These are phyloP conservation scores for Drosophila ironensis DNA, from an alignment of 1,140 invertebrate genomes.

Conservation along the genomic window DNA sequence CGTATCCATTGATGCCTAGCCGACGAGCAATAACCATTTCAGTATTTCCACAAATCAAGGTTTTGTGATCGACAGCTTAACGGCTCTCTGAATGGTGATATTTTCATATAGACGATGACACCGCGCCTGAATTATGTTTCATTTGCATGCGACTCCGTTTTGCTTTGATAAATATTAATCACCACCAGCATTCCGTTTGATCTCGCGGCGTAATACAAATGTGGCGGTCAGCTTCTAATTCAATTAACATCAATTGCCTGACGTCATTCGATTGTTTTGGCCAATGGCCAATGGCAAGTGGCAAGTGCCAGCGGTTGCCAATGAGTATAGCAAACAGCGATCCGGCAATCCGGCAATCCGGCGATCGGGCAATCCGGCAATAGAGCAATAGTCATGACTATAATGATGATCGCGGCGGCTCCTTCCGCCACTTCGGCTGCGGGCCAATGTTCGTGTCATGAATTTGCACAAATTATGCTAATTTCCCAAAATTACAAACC, in stretches of 20 bases:
- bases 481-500: conserved; percentile 73
- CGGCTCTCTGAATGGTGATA: neutral
- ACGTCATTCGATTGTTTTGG: conserved; percentile 4
- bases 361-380: too few relatives aligned
- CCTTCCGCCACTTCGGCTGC: conserved; percentile 19
- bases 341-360: too few relatives aligned
- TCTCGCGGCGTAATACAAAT: neutral
- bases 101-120: conserved; percentile 9
- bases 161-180: neutral
- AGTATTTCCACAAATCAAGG: conserved; percentile 21
- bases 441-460: conserved; percentile 64
- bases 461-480: conserved; percentile 80
- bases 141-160: conserved; percentile 27
- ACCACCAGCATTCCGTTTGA: too few relatives aligned
- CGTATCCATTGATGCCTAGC: conserved; percentile 41
- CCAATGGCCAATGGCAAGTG: neutral
- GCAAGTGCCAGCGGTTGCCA: neutral
- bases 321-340: too few relatives aligned
- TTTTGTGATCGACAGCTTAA: neutral
- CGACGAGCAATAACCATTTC: conserved; percentile 17
- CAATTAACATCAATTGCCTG: conserved; percentile 36
- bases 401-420: conserved; percentile 45
- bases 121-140: neutral
- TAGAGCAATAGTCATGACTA: conserved; percentile 29
- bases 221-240: conserved; percentile 16